Conservation (phyloP, 2,113 vertebrate genomes). For the Melanostigma gelatinosum region DNA sequence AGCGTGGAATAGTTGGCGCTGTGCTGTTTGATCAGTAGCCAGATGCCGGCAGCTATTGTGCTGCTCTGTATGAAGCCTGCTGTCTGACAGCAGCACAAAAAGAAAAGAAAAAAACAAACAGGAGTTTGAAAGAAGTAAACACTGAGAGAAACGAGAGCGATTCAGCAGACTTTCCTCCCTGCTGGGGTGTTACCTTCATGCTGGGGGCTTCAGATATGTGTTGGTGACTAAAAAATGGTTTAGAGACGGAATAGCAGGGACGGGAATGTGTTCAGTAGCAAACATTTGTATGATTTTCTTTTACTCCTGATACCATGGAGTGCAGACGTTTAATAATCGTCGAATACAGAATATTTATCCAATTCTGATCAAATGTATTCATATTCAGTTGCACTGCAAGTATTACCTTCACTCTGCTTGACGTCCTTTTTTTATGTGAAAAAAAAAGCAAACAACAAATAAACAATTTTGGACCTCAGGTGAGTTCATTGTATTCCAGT, state of each 20-base stretch:
- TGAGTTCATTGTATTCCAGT: background rate
- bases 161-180: conserved; percentile 23
- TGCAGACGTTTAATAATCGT: too few relatives aligned
- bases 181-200: conserved; percentile 2
- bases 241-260: conserved; percentile 13
- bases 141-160: conserved; percentile 3
- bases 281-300: too few relatives aligned
- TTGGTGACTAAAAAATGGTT: conserved; percentile 14
- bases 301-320: too few relatives aligned
- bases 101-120: conserved; percentile 50
- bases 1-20: conserved; percentile 25
- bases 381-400: too few relatives aligned
- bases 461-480: too few relatives aligned
- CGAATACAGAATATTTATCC: too few relatives aligned
- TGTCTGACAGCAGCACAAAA: conserved; percentile 50
- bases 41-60: conserved; percentile 56
- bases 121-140: conserved; percentile 48
- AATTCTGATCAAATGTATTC: too few relatives aligned
- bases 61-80: conserved; percentile 45
- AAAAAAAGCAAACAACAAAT: too few relatives aligned
- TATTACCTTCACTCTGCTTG: too few relatives aligned
- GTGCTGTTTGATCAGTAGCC: conserved; percentile 64
- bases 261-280: too few relatives aligned
- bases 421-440: too few relatives aligned
- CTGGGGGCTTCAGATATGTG: conserved; percentile 28